Evolutionary conservation across 2,113 vertebrate species (phyloP).

Genomic region (Heloderma charlesbogerti): DNA sequence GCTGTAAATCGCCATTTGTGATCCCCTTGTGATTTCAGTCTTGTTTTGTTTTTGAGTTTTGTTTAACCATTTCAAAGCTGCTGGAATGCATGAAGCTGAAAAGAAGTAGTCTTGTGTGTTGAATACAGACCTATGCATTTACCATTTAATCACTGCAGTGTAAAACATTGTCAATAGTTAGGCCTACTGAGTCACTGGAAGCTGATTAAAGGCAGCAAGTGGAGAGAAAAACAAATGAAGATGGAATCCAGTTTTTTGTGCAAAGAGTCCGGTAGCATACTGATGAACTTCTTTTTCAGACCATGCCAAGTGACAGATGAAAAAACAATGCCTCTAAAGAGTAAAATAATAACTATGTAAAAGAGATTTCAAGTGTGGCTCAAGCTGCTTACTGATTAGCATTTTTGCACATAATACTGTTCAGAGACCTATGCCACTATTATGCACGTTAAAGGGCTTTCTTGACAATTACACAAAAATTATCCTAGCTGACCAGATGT

Average conservation of each 20-base stretch:
- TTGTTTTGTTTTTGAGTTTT: conserved; percentile 32
- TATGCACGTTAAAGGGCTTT: conserved; percentile 76
- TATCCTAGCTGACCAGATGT: conserved; percentile 65
- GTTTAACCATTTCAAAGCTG: conserved; percentile 34
- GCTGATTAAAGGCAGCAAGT: conserved; percentile 63
- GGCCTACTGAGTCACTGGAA: conserved; percentile 47
- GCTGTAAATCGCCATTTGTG: conserved; percentile 45
- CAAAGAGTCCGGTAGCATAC: conserved; percentile 71
- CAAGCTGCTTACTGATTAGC: conserved; percentile 81
- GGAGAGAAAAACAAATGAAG: conserved; percentile 58
- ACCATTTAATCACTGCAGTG: conserved; percentile 66
- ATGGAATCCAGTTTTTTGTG: conserved; percentile 63
- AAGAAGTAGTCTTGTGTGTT: conserved; percentile 49
- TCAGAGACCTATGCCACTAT: conserved; percentile 68
- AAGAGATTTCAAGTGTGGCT: conserved; percentile 74
- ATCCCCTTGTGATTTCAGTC: conserved; percentile 46
- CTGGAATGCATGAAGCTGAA: conserved; percentile 47
- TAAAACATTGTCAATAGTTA: conserved; percentile 59
- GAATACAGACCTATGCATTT: conserved; percentile 64
- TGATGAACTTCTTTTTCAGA: conserved; percentile 78
- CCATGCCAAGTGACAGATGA: conserved; percentile 71
- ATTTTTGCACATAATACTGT: conserved; percentile 65
- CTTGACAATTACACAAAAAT: conserved; percentile 72
- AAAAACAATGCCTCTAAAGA: conserved; percentile 71
- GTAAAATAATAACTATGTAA: conserved; percentile 74